Evolutionary conservation across 2,113 vertebrate genomes (phyloP), one percentile per base, ranked within the genome.

Genomic region (Myodes glareolus): DNA sequence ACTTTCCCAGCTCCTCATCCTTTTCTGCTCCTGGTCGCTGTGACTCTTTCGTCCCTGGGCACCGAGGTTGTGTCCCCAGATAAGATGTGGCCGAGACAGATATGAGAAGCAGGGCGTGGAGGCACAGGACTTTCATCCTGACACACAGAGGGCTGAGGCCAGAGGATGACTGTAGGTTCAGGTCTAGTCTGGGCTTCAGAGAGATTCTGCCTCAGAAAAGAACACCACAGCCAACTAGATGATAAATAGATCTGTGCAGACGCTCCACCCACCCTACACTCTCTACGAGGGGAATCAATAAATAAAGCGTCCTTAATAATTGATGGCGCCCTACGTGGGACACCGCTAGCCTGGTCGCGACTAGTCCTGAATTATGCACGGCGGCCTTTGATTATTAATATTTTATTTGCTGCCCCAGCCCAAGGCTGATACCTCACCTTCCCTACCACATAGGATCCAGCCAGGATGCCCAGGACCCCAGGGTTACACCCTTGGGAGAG

Each of bases 61-160:
- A 10, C 63, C 33, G 25, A 88, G 85, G 45, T 58, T 42, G 10
- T 3, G 82, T 42, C 47, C 0, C 0, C 36, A 5, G 0, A 67
- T 63, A 6, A 61, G 13, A 50, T 0, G 0, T 12, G 1, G 31
- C 13, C 0, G 70, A 63, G 55, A 19, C 36, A 42, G 63, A 21
- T 5, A 1, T 31, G 50, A 55, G 36, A 72, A 39, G 33, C 36
- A 19, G 19, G 67, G 45, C 11, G 10, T 5, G 36, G 33, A 27
- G 86, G 4, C 25, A 31, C 87, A 2, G 19, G 31, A 27, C 25
- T 58, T 16, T 73, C 86, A 29, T 47, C 33, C 33, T 21, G 70
- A 2, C 86, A 52, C 8, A 31, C 45, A 29, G 68, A 4, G 36
- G 14, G 7, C 87, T 31, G 68, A 55, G 68, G n/a, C 87, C 29